Evolutionary conservation across 2,113 vertebrate genomes (phyloP).

Genomic region (Tragelaphus imberbis): DNA sequence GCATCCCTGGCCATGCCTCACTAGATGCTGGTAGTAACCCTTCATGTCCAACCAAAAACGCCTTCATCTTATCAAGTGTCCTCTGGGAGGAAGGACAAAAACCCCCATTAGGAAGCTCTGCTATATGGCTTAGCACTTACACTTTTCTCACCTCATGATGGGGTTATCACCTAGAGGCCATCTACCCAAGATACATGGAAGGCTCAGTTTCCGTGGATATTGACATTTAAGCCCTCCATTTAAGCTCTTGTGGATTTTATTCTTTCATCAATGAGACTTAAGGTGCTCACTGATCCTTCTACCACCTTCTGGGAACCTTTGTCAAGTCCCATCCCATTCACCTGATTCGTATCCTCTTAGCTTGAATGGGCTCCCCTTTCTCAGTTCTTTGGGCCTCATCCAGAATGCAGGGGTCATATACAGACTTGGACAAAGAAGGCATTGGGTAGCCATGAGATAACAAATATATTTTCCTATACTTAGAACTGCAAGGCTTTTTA

Average conservation of each 20-base stretch:
- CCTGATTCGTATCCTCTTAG: background rate
- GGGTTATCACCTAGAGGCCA: background rate
- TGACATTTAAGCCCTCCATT: background rate
- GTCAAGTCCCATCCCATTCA: background rate
- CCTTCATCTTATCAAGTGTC: background rate
- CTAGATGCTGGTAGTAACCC: no score
- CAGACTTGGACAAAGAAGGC: background rate
- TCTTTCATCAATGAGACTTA: background rate
- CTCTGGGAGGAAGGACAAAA: background rate
- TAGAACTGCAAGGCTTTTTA: background rate
- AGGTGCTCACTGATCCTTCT: background rate
- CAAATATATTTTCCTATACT: background rate
- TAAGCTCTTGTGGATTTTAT: slow-evolving; percentile 20
- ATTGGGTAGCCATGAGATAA: background rate
- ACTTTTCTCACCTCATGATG: accelerated
- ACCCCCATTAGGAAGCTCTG: background rate
- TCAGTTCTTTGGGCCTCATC: background rate
- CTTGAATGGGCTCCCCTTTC: background rate
- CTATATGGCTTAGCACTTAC: background rate
- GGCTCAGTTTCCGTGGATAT: background rate
- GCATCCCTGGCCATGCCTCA: background rate
- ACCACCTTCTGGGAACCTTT: background rate
- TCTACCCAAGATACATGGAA: background rate
- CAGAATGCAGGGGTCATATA: background rate
- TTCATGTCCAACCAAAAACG: background rate